Percentiles rank a stretch among this genome's conserved stretches.
These are phyloP conservation scores for Austrofundulus limnaeus DNA, from an alignment of 2,113 vertebrate genomes.

Conservation along the genomic window DNA sequence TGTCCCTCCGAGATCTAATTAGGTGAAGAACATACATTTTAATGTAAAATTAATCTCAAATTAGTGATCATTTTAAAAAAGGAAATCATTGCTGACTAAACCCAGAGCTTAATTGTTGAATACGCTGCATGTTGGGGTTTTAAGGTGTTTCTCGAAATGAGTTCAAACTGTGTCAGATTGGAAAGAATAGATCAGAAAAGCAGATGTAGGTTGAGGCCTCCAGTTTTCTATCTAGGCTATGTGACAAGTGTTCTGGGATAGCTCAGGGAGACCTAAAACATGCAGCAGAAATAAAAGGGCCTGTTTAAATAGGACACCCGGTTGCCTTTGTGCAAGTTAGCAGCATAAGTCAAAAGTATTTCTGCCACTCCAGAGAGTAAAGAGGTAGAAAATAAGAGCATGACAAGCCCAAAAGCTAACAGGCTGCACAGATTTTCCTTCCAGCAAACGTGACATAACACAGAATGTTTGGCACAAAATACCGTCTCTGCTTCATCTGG, in stretches of 20 bases:
- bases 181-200: slow-evolving; percentile 21
- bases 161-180: too few species aligned
- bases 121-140: too few species aligned
- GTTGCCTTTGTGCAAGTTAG: slow-evolving; percentile 9
- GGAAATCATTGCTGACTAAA: neutral
- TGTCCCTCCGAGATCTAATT: slow-evolving; percentile 19
- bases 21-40: slow-evolving; percentile 5
- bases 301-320: slow-evolving; percentile 45
- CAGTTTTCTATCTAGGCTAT: slow-evolving; percentile 49
- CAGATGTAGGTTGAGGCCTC: slow-evolving; percentile 45
- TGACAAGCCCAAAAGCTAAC: too few species aligned
- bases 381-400: neutral
- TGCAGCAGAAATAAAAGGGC: slow-evolving; percentile 44
- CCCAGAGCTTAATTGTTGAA: too few species aligned
- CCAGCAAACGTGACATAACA: too few species aligned
- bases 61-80: neutral
- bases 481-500: too few species aligned
- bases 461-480: too few species aligned
- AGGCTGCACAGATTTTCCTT: too few species aligned
- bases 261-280: slow-evolving; percentile 48
- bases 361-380: neutral
- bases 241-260: slow-evolving; percentile 46
- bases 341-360: slow-evolving; percentile 7
- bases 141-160: too few species aligned
- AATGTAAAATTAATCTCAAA: neutral